These are phyloP conservation scores for Tangara arthus DNA, from an alignment of 2,797 vertebrate species.

Conservation along the genomic window DNA sequence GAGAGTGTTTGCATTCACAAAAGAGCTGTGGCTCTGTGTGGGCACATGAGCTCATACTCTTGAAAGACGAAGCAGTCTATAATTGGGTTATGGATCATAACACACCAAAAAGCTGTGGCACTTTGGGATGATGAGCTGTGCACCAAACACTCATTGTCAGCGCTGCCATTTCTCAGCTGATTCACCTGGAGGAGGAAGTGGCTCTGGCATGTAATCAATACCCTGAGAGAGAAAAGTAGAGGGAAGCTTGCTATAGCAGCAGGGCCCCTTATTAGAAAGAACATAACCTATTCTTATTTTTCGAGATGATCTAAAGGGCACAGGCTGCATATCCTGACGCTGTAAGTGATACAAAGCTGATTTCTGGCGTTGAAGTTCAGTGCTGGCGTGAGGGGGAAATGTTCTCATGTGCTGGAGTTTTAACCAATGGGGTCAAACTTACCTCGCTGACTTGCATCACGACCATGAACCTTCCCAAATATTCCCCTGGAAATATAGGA, in stretches of 20 bases:
- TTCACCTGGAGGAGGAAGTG: slow-evolving; percentile 6
- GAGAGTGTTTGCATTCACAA: not conserved
- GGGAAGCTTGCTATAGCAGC: slow-evolving; percentile 42
- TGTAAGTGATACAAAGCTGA: not conserved
- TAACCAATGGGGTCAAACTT: not conserved
- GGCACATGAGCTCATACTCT: not conserved
- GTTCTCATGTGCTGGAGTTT: not conserved
- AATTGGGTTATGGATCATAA: slow-evolving; percentile 53
- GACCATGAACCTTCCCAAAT: accelerated
- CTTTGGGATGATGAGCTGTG: slow-evolving; percentile 13
- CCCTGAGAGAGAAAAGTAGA: not conserved
- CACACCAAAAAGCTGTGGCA: slow-evolving; percentile 11
- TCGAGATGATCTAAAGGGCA: slow-evolving; percentile 62
- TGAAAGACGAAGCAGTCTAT: not conserved
- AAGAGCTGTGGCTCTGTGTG: not conserved
- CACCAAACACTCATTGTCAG: slow-evolving; percentile 27
- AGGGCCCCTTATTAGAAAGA: slow-evolving; percentile 44
- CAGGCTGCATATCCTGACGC: not conserved
- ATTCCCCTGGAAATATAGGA: not conserved
- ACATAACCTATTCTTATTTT: not conserved
- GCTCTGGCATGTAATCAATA: slow-evolving; percentile 73
- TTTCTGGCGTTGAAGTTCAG: not conserved
- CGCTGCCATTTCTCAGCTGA: slow-evolving; percentile 65
- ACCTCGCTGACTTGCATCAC: accelerated
- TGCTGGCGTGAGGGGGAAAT: not conserved